Evolutionary conservation across 2,797 vertebrate species (phyloP), one percentile per base, ranked within the genome.

Genomic region (Acipenser transmontanus): DNA sequence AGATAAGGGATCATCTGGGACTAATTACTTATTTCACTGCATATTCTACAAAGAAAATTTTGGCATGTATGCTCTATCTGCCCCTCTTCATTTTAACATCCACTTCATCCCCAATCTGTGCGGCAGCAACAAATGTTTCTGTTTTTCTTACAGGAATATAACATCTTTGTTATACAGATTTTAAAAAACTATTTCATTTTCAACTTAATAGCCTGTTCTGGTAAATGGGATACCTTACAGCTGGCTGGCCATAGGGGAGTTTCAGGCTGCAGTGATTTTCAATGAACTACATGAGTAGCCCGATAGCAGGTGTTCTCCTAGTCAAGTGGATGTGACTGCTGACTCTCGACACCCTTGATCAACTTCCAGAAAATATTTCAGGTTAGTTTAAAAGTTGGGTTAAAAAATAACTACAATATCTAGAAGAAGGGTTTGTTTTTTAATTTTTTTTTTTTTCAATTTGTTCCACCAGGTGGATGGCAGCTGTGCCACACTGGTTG

Each of bases 1-100:
- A 74, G 66, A 71, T 74, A 74, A 67, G 73, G 68, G 68, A 66
- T 77, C 69, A 70, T 68, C 64, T 72, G 75, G 72, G 54, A 71
- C 72, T 73, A 71, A 74, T 73, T 70, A 71, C 48, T 10, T 67
- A 61, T 62, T 69, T 48, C 56, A 62, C 49, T 66, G 63, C 67
- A 76, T 68, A 70, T 69, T 64, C 68, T 62, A 63, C n/a, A 54
- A 59, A 59, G n/a, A 13, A 12, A 49, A 59, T 60, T 17, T 73
- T 76, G 74, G 71, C 68, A 66, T 48, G 11, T n/a, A 54, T 54
- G 8, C 6, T 54, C n/a, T 54, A n/a, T 54, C 8, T 54, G 63
- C 69, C 62, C 69, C 62, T 68, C 59, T 69, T 70, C 63, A 65
- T 62, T 63, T 69, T 72, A 68, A 63, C 60, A 70, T 72, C 66